Base-by-base conservation (phyloP, 2,113 vertebrate species). In the Paracanthobrama guichenoti region DNA sequence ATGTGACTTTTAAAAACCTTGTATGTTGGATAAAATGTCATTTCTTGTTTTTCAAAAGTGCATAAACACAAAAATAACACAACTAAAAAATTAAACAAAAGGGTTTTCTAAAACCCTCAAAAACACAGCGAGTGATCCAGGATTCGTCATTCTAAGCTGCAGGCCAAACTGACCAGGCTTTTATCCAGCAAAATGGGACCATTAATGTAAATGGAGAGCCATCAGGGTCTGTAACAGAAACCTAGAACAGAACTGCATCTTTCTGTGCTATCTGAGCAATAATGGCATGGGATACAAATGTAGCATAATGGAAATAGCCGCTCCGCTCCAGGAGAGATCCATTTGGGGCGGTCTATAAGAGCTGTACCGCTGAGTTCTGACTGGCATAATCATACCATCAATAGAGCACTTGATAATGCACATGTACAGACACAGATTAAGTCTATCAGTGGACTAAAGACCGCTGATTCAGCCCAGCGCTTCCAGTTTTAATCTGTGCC, bases 201-300 rank as follows among this genome's bases (percentile, higher is more conserved):
- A 88, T 90, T 88, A 89, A 87, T 87, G 84, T 86, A 86, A 88
- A 87, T 83, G 79, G 75, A 89, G 82, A 85, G 66, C 87, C 81
- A 87, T 88, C 86, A 81, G 55, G 66, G 64, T 81, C 79, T 86
- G 81, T 89, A 87, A 88, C 81, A 86, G 74, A 80, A 86, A 86
- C 87, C 87, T 76, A 50, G 81, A 86, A 85, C 84, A 82, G 86
- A 85, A 82, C 73, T 81, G 84, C 81, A 64, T 87, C 84, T 88
- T 88, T 88, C 86, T 86, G 76, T 53, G 77, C 85, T 86, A 81
- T 87, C 75, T 86, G 84, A 88, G 86, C 88, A 87, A 87, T 88
- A 84, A 89, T 83, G 50, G 67, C 66, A 82, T 42, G 73, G 85
- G 82, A 84, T 85, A 83, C 82, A 86, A 85, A 83, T 80, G 84